phyloP scores from a whole-genome alignment of 2,888 invertebrate genomes.

The Clanis bilineata region DNA sequence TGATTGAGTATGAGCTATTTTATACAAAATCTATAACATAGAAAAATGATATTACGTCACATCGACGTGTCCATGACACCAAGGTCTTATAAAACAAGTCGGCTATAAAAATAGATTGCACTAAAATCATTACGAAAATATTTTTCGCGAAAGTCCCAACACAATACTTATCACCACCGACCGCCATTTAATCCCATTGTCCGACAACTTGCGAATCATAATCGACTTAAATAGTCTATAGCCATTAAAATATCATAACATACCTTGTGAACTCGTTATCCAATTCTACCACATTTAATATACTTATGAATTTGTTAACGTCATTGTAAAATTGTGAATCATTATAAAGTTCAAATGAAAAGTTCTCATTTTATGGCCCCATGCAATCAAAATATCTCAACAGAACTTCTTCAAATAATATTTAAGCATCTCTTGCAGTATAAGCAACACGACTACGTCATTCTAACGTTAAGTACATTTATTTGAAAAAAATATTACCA shows the following conservation, averaged over 20 bases:
- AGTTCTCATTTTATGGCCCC: conserved; percentile 65
- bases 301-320: conserved; percentile 25
- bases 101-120: conserved; percentile 80
- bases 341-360: too few species aligned
- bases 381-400: conserved; percentile 58
- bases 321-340: conserved; percentile 37
- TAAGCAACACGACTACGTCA: conserved; percentile 41
- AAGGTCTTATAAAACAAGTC: conserved; percentile 57
- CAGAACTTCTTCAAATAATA: conserved; percentile 50
- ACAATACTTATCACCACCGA: background rate
- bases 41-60: conserved; percentile 67
- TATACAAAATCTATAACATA: conserved; percentile 76
- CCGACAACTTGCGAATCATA: conserved; percentile 1
- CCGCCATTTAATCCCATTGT: background rate
- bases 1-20: conserved; percentile 71
- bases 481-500: conserved; percentile 42
- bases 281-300: conserved; percentile 5
- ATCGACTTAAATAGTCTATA: conserved; percentile 1
- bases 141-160: conserved; percentile 3
- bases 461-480: conserved; percentile 67
- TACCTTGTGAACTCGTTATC: conserved; percentile 14
- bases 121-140: conserved; percentile 35
- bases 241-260: conserved; percentile 15
- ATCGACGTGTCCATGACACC: conserved; percentile 44
- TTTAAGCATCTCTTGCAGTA: conserved; percentile 54